Evolutionary conservation across 1,140 invertebrate species (phyloP), one percentile per base, ranked within the genome.

Genomic region (Anagrus nilaparvatae): DNA sequence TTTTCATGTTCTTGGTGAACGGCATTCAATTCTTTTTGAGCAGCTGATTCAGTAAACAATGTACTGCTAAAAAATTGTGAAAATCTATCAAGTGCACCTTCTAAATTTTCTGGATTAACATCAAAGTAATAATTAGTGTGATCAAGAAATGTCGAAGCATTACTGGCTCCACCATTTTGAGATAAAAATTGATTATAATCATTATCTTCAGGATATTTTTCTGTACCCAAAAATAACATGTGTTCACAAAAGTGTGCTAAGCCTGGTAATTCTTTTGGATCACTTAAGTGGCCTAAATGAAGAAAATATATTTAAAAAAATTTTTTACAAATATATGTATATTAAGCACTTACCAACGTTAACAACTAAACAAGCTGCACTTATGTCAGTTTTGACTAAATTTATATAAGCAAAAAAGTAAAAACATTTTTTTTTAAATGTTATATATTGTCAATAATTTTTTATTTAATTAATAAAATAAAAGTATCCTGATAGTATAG

Each of bases 241-340:
- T 98, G 94, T 62, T 98, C 94, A 63, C 88, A 94, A 63, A 98
- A 97, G 63, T 97, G 94, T 10, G 94, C 93, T 40, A 97, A 63
- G 0, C 94, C 94, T 4, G 86, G 88, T 6, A 97, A 54, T 36
- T 91, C 76, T 25, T 75, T 70, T 0, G 93, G 92, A 69, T 99
- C 94, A 53, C 77, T 84, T 71, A 97, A 77, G 51, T 76, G 80
- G 10, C 86, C 86, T 84, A 56, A 29, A 65, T 65, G 43, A 29
- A 41, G 31, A 42, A 40, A 34, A 44, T 65, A 55, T 2, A 54
- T 58, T 32, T 38, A 24, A 23, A 13, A 12, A 21, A 13, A 38
- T 38, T 38, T 8, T 14, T 6, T 41, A 46, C 24, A 30, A 8
- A 25, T 46, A 43, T 28, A 29, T 30, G 18, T 18, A 46, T 42